Conservation (phyloP, 2,888 invertebrate genomes). For the Homarus gammarus region DNA sequence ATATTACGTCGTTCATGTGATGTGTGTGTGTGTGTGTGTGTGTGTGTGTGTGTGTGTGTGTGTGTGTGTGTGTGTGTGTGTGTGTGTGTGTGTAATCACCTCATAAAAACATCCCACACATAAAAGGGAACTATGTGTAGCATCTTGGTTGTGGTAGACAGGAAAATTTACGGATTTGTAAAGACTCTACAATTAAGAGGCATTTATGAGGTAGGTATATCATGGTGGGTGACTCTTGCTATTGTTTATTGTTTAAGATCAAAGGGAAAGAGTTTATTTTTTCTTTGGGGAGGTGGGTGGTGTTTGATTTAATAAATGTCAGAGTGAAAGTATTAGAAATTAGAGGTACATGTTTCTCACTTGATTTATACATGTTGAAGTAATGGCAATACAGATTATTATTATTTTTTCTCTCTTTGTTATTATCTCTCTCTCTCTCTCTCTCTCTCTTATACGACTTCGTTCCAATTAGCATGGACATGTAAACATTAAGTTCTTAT, state of each 20-base stretch:
- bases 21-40: too few relatives aligned
- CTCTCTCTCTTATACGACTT: too few relatives aligned
- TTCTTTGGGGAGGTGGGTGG: too few relatives aligned
- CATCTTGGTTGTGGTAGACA: neutral
- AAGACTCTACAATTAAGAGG: neutral
- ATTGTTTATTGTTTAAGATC: neutral
- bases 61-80: too few relatives aligned
- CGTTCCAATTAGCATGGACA: too few relatives aligned
- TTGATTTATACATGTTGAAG: neutral
- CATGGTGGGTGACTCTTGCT: neutral
- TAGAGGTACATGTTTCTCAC: too few relatives aligned
- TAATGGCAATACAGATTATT: too few relatives aligned
- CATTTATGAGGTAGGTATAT: neutral
- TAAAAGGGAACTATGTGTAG: neutral
- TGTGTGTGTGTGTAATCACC: slow-evolving; percentile 9
- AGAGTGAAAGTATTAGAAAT: neutral
- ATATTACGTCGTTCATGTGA: neutral
- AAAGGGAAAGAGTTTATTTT: too few relatives aligned
- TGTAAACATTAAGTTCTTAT: too few relatives aligned
- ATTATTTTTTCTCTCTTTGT: too few relatives aligned
- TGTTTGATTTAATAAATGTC: neutral
- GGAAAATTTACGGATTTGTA: neutral
- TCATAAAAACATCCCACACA: neutral
- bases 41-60: too few relatives aligned
- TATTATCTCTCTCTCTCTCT: too few relatives aligned